Percentiles rank a stretch among this genome's conserved stretches.
phyloP scores from a whole-genome alignment of 2,888 invertebrate genomes.

The Tinea trinotella region DNA sequence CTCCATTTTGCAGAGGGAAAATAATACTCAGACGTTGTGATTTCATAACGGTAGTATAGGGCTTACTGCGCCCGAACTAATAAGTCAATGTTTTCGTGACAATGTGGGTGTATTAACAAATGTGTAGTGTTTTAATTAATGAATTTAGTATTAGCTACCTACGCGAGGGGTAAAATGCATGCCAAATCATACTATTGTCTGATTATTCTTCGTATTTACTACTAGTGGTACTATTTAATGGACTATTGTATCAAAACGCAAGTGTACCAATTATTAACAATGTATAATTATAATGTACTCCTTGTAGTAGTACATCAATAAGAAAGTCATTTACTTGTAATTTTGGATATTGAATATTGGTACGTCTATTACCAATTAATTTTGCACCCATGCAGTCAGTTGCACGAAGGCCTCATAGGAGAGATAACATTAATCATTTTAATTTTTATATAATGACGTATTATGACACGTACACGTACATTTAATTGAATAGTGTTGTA shows the following conservation, averaged over 20 bases:
- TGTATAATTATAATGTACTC: neutral
- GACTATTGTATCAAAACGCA: neutral
- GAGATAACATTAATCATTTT: no score
- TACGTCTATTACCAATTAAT: neutral
- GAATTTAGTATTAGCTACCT: slow-evolving; percentile 6
- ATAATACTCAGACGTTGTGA: no score
- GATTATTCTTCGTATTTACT: neutral
- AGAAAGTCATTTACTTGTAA: neutral
- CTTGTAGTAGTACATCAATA: neutral
- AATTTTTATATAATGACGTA: no score
- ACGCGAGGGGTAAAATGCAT: slow-evolving; percentile 2
- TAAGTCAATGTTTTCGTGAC: no score
- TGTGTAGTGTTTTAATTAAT: neutral
- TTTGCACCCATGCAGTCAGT: no score
- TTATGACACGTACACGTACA: no score
- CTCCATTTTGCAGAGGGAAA: no score
- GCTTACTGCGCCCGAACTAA: no score
- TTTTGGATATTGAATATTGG: neutral
- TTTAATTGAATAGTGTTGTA: no score
- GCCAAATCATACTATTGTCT: slow-evolving; percentile 10
- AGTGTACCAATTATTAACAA: neutral
- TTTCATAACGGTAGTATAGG: no score
- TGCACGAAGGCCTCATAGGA: no score
- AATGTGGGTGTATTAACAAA: no score
- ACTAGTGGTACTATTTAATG: neutral